Percentiles rank a stretch among this genome's conserved stretches.
Conservation (phyloP, 2,797 vertebrate genomes). For the Malacoctenus gilli region DNA sequence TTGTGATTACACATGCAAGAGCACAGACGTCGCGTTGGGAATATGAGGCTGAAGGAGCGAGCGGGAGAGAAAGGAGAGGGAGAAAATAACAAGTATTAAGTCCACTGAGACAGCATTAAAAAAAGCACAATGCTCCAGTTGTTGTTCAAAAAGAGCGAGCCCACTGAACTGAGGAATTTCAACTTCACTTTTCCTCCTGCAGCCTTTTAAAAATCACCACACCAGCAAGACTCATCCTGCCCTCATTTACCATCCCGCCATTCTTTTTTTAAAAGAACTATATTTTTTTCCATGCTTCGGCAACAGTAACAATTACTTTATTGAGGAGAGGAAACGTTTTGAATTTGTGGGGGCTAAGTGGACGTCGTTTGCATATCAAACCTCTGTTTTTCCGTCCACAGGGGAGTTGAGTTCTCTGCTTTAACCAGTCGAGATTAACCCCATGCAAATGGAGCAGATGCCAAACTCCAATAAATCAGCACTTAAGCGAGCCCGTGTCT, state of each 20-base stretch:
- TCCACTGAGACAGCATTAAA: slow-evolving; percentile 79
- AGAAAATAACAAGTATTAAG: slow-evolving; percentile 75
- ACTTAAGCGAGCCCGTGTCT: slow-evolving; percentile 69
- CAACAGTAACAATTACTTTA: slow-evolving; percentile 62
- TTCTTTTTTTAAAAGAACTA: slow-evolving; percentile 41
- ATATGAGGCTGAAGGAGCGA: slow-evolving; percentile 71
- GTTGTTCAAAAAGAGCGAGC: slow-evolving; percentile 72
- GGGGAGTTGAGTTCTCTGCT: slow-evolving; percentile 69
- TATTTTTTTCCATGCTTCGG: slow-evolving; percentile 64
- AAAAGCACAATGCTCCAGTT: slow-evolving; percentile 74
- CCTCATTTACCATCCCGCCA: slow-evolving; percentile 54
- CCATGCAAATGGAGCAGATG: slow-evolving; percentile 80
- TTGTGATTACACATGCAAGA: slow-evolving; percentile 80
- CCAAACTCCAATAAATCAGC: slow-evolving; percentile 76
- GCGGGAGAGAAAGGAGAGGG: slow-evolving; percentile 50
- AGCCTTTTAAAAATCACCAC: slow-evolving; percentile 65
- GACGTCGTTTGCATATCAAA: slow-evolving; percentile 75
- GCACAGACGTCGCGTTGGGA: slow-evolving; percentile 65
- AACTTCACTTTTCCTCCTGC: slow-evolving; percentile 39
- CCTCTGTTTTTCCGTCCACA: slow-evolving; percentile 64
- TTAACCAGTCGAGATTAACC: slow-evolving; percentile 77
- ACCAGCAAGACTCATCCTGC: slow-evolving; percentile 56
- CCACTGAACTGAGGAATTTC: slow-evolving; percentile 72
- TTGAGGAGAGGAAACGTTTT: slow-evolving; percentile 57
- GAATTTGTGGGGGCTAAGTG: slow-evolving; percentile 55